Evolutionary conservation across 1,140 invertebrate species (phyloP), one percentile per base, ranked within the genome.

Genomic region (Lasioglossum albipes): DNA sequence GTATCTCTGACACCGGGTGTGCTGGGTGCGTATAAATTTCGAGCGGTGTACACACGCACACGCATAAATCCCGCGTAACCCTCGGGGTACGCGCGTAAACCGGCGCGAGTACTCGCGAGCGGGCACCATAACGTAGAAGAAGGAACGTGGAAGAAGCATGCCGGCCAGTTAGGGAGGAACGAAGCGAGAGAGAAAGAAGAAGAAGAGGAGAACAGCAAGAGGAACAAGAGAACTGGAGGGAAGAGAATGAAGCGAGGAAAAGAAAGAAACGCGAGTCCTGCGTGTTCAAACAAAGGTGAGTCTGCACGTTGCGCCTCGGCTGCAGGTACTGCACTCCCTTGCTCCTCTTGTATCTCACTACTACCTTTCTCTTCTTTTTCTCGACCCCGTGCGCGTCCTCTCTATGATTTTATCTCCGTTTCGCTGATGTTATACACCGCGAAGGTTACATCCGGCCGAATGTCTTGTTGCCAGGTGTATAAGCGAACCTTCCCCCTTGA

Each of bases 241-340:
- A 18, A 16, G 67, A 64, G 54, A 42, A 20, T 18, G 12, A 16
- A 16, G 7, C 18, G n/a, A 18, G 18, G 41, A 49, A 22, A n/a
- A 66, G 42, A 45, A 73, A 70, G 65, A 64, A 75, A 74, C 57
- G 64, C 75, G 84, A 85, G 62, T 77, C 79, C 75, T 83, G 84
- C 85, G 84, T 86, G 85, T 86, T 86, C 85, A 86, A 86, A 86
- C 85, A 86, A 86, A 86, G 84, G 85, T 86, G 84, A 86, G 85
- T 31, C 81, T 75, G 84, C 81, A 83, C 85, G 81, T 82, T 86
- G 85, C 84, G 82, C 79, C 83, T 79, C 79, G 57, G 62, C 64
- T 69, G 71, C 85, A 79, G 81, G 82, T 86, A 86, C 78, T 77
- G 72, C 77, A 65, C 81, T 79, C 85, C 85, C 64, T 83, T 85